These are phyloP conservation scores for Papilio xuthus DNA, from an alignment of 1,140 invertebrate genomes.

Conservation along the genomic window DNA sequence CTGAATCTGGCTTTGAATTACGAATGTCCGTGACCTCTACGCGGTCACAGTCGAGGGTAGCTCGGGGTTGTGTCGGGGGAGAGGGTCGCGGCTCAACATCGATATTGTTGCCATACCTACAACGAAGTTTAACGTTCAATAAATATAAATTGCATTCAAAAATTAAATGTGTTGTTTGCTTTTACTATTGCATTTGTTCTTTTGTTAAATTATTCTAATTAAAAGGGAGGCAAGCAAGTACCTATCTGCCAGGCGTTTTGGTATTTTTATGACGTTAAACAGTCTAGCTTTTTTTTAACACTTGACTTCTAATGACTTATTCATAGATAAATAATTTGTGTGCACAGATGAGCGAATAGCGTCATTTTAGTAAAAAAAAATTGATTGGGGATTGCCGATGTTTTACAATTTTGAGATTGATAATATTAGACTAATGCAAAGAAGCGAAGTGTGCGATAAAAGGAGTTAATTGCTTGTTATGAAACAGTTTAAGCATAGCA, in stretches of 20 bases:
- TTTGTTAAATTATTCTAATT: no score
- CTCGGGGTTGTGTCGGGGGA: constrained; percentile 32
- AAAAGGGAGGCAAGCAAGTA: no score
- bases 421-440: not conserved
- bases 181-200: not conserved
- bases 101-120: constrained; percentile 27
- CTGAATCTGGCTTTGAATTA: constrained; percentile 26
- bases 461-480: constrained; percentile 59
- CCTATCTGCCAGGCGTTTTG: no score
- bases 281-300: not conserved
- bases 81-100: constrained; percentile 3
- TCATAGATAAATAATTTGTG: not conserved
- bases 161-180: not conserved
- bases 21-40: constrained; percentile 67
- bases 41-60: constrained; percentile 60
- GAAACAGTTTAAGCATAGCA: constrained; percentile 71
- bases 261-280: not conserved
- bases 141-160: constrained; percentile 15
- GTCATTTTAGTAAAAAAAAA: not conserved
- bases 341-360: not conserved
- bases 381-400: not conserved
- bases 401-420: not conserved
- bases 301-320: not conserved
- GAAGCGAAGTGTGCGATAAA: constrained; percentile 11
- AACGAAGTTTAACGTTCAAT: not conserved